phyloP scores from a whole-genome alignment of 2,797 vertebrate species.

The Dallia pectoralis region DNA sequence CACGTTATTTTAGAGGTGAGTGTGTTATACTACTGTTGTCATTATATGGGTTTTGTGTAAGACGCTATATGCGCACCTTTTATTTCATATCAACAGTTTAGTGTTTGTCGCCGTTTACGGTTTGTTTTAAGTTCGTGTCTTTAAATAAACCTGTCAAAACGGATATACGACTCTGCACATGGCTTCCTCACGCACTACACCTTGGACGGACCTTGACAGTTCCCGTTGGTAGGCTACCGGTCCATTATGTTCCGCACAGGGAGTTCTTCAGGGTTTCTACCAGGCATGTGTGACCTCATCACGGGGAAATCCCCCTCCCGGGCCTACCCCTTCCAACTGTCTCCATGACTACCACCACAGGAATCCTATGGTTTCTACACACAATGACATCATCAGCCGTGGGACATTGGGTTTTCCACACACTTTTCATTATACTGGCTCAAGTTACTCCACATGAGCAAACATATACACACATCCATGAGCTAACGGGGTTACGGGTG shows the following conservation, averaged over 20 bases:
- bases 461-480: too few relatives aligned
- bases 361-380: constrained; percentile 35
- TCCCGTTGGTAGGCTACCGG: constrained; percentile 12
- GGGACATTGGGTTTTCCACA: constrained; percentile 53
- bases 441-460: constrained; percentile 11
- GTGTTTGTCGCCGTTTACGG: too few relatives aligned
- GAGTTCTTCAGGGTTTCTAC: constrained; percentile 48
- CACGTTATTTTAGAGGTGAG: too few relatives aligned
- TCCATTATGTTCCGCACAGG: constrained; percentile 27
- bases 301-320: constrained; percentile 56
- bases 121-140: too few relatives aligned
- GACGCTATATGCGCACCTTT: too few relatives aligned
- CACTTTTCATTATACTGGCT: constrained; percentile 10
- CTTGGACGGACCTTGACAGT: constrained; percentile 13
- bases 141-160: too few relatives aligned
- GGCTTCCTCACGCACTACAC: too few relatives aligned
- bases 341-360: constrained; percentile 37
- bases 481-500: too few relatives aligned
- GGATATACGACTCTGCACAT: too few relatives aligned
- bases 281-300: constrained; percentile 50
- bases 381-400: constrained; percentile 9
- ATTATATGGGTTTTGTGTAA: too few relatives aligned
- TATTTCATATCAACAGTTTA: too few relatives aligned
- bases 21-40: too few relatives aligned
- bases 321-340: constrained; percentile 23